Conservation (phyloP, 2,888 invertebrate species). For the Torymus texanus region DNA sequence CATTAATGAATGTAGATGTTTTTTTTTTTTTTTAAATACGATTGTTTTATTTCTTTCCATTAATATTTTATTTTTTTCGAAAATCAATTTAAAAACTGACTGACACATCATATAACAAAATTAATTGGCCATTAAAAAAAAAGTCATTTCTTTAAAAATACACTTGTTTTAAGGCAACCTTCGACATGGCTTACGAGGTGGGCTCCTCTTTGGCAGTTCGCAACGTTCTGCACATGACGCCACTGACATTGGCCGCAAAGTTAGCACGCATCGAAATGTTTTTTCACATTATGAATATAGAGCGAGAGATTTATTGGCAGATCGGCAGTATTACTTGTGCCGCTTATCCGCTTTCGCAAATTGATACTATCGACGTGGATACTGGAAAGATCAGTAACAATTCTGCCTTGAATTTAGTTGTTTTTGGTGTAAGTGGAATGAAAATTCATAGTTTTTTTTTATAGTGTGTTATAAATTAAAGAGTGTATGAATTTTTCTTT, state of each 20-base stretch:
- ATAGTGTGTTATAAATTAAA: neutral
- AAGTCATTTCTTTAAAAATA: constrained; percentile 14
- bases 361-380: constrained; percentile 95
- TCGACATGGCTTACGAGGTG: constrained; percentile 95
- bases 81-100: no score
- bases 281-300: constrained; percentile 96
- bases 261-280: constrained; percentile 96
- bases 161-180: constrained; percentile 81
- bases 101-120: no score
- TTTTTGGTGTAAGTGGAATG: constrained; percentile 88
- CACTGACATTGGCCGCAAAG: constrained; percentile 94
- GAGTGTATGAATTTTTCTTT: constrained; percentile 61
- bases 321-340: constrained; percentile 97
- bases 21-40: no score
- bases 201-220: constrained; percentile 91
- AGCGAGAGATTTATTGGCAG: constrained; percentile 98
- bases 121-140: no score
- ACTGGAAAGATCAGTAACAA: constrained; percentile 96
- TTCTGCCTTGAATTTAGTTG: constrained; percentile 95
- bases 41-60: no score
- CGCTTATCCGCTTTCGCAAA: constrained; percentile 95
- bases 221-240: constrained; percentile 92
- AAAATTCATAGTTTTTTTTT: no score
- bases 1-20: no score
- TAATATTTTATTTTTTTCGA: no score